These are phyloP conservation scores for Moxostoma hubbsi DNA, from an alignment of 2,797 vertebrate species.

Conservation along the genomic window DNA sequence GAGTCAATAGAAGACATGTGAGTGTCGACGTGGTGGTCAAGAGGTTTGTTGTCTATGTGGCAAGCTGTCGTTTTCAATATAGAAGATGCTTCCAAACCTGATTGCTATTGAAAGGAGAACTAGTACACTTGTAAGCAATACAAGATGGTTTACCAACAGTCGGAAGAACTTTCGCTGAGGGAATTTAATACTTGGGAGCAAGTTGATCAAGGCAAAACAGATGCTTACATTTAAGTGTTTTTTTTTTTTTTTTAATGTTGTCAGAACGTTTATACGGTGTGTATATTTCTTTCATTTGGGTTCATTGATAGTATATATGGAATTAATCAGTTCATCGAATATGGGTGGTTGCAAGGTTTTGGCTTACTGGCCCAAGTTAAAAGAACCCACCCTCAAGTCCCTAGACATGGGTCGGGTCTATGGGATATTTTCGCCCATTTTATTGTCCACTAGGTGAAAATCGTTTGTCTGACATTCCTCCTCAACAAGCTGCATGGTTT, in stretches of 20 bases:
- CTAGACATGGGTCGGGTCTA: too few relatives aligned
- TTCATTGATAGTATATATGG: background rate
- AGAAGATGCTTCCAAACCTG: slow-evolving; percentile 1
- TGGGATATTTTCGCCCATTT: too few relatives aligned
- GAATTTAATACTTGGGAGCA: background rate
- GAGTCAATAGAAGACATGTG: slow-evolving; percentile 23
- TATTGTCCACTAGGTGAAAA: too few relatives aligned
- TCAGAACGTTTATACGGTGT: background rate
- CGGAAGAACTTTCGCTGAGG: background rate
- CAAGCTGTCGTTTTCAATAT: slow-evolving; percentile 7
- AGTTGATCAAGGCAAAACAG: background rate
- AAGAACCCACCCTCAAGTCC: too few relatives aligned
- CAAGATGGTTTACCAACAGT: background rate
- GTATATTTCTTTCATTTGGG: background rate
- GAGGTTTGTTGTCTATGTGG: slow-evolving; percentile 22
- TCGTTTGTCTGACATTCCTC: too few relatives aligned
- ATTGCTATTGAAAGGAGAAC: background rate
- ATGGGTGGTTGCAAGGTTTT: too few relatives aligned
- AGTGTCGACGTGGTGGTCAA: slow-evolving; percentile 9
- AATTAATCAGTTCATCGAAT: background rate
- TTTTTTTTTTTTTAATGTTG: background rate
- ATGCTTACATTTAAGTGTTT: background rate
- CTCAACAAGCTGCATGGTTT: too few relatives aligned
- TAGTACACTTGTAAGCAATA: background rate
- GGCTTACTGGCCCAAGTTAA: too few relatives aligned